Evolutionary conservation across 1,140 invertebrate species (phyloP).

Genomic region (Parapsyche elsis): DNA sequence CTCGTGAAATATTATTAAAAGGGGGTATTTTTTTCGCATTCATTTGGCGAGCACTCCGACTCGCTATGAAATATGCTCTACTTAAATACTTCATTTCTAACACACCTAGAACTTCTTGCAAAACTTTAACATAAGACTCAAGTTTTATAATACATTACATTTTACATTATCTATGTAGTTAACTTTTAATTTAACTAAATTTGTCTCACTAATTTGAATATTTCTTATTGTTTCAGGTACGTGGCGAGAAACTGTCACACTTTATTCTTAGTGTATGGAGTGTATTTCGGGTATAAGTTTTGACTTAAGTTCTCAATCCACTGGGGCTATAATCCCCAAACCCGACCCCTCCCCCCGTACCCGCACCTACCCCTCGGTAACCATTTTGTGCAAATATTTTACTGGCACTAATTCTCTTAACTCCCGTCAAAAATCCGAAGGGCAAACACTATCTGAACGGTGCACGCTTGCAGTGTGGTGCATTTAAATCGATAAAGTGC

Average conservation of each 20-base stretch:
- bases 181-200: too few relatives aligned
- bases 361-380: neutral
- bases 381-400: constrained; percentile 53
- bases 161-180: too few relatives aligned
- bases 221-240: constrained; percentile 20
- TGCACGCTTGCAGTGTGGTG: constrained; percentile 51
- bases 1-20: constrained; percentile 18
- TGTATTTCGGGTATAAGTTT: too few relatives aligned
- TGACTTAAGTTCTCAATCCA: neutral
- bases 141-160: too few relatives aligned
- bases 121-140: too few relatives aligned
- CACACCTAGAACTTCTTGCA: too few relatives aligned
- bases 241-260: neutral
- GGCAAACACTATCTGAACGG: constrained; percentile 52
- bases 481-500: constrained; percentile 21
- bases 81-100: too few relatives aligned
- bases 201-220: too few relatives aligned
- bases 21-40: neutral
- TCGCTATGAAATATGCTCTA: too few relatives aligned
- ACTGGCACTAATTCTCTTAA: constrained; percentile 54
- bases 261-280: neutral
- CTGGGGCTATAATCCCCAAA: constrained; percentile 49
- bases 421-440: constrained; percentile 53
- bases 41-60: neutral
- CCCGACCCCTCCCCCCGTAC: neutral